Percentiles rank a stretch among this genome's conserved stretches.
phyloP scores from a whole-genome alignment of 2,797 vertebrate genomes.

The Fratercula arctica region DNA sequence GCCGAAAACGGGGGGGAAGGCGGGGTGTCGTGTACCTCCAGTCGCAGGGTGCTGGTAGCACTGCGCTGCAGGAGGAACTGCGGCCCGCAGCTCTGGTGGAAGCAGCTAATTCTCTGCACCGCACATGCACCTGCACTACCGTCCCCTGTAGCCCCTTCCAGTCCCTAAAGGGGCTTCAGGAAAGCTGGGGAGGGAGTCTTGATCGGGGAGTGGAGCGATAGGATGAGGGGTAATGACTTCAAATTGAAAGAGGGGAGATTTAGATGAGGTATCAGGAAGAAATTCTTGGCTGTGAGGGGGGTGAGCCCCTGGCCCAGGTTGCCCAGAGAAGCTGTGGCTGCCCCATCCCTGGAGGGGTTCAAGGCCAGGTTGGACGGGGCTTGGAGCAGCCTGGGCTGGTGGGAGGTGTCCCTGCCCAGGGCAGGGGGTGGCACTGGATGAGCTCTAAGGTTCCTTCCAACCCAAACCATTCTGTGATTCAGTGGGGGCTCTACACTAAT shows the following conservation, averaged over 20 bases:
- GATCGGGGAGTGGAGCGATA: not conserved
- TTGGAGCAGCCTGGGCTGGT: too few relatives aligned
- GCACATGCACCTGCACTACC: not conserved
- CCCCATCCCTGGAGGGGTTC: too few relatives aligned
- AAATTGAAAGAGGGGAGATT: not conserved
- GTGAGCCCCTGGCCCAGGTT: too few relatives aligned
- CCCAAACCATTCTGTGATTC: not conserved
- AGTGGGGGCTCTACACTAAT: fast-evolving
- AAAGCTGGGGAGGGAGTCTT: not conserved
- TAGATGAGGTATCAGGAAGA: not conserved
- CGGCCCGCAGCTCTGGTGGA: not conserved
- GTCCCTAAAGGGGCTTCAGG: not conserved
- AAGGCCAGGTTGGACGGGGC: too few relatives aligned
- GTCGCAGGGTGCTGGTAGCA: not conserved
- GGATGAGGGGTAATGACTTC: not conserved
- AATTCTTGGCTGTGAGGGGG: not conserved
- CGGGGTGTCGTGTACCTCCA: fast-evolving
- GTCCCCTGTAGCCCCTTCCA: not conserved
- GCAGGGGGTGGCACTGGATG: not conserved
- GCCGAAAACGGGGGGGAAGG: too few relatives aligned
- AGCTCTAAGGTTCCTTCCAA: not conserved
- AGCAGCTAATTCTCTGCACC: not conserved
- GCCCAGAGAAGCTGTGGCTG: too few relatives aligned
- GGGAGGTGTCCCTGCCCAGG: not conserved
- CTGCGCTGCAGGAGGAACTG: not conserved